Evolutionary conservation across 2,797 vertebrate species (phyloP), one percentile per base, ranked within the genome.

Genomic region (Silurus aristotelis): DNA sequence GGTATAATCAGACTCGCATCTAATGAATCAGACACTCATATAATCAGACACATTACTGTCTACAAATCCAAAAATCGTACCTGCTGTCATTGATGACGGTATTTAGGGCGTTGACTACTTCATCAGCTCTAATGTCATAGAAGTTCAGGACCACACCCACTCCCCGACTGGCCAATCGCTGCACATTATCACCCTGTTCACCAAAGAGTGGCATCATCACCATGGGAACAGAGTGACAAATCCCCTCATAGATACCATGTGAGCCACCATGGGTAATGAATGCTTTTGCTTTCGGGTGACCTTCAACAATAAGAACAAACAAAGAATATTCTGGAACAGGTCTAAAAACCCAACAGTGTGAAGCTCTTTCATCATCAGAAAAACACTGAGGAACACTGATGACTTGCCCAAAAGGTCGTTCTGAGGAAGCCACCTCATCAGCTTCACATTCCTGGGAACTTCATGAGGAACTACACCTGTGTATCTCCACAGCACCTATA

Each of bases 381-480:
- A 38, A 72, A 46, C 20, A 48, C 4, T 13, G 38, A 43, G 19
- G 38, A 72, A 72, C 43, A n/a, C 43, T 13, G 48, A 27, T 27
- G 17, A 86, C 80, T 6, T 67, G 99, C 98, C 97, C 58, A 99
- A 93, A 58, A 99, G 96, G 85, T 99, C 98, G 0, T 98, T 99
- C 89, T 99, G 98, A 80, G 98, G 98, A 71, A 99, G 90, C 98
- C 98, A 99, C 68, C 98, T 97, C 92, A 98, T 90, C 0, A 97
- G 89, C 87, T 91, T 96, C 1, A 98, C 95, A 0, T 99, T 99
- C 46, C 95, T 92, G 0, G 95, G 94, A 12, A 95, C 84, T 88
- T 97, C 94, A 1, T 92, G 79, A 19, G 96, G 96, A 0, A 19
- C 56, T 14, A 75, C 31, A 79, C 97, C 97, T 0, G 95, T 96